These are phyloP conservation scores for Drosophila greeni DNA, from an alignment of 2,888 invertebrate species.

Conservation along the genomic window DNA sequence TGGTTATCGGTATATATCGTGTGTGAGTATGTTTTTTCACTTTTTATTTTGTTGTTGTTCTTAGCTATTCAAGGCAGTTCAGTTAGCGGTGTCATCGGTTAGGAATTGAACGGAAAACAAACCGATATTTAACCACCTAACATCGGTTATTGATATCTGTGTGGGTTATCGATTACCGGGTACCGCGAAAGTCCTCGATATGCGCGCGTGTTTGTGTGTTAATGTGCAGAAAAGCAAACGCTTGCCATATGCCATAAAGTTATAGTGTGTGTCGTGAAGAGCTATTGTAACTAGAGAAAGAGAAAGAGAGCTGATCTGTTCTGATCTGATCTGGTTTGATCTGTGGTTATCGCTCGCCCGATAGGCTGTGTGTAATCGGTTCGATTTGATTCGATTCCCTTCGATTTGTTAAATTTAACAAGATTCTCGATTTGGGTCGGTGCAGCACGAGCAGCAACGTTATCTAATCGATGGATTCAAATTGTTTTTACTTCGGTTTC, in stretches of 20 bases:
- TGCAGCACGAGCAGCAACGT: neutral
- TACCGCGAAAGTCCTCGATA: slow-evolving; percentile 8
- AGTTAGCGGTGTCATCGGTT: slow-evolving; percentile 18
- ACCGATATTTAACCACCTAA: slow-evolving; percentile 4
- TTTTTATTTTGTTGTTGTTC: neutral
- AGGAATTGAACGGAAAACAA: slow-evolving; percentile 7
- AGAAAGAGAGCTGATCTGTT: slow-evolving; percentile 13
- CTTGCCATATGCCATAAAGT: slow-evolving; percentile 43
- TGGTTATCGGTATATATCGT: slow-evolving; percentile 23
- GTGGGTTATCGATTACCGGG: slow-evolving; percentile 12
- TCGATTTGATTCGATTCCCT: slow-evolving; percentile 14
- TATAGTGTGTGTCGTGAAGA: slow-evolving; percentile 22
- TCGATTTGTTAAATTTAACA: neutral
- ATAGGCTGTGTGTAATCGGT: slow-evolving; percentile 8
- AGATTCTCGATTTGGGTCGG: too few species aligned
- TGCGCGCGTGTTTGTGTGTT: slow-evolving; percentile 20
- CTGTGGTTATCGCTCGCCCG: slow-evolving; percentile 42
- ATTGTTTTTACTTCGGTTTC: neutral
- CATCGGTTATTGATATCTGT: slow-evolving; percentile 1
- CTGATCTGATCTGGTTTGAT: slow-evolving; percentile 9
- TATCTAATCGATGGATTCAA: slow-evolving; percentile 22
- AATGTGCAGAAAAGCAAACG: slow-evolving; percentile 61
- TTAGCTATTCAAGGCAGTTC: slow-evolving; percentile 26
- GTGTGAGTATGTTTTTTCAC: slow-evolving; percentile 11
- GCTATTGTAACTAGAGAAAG: slow-evolving; percentile 10